Percentiles rank a stretch among this genome's conserved stretches.
phyloP scores from a whole-genome alignment of 1,140 invertebrate genomes.

The Mycetomoellerius zeteki region DNA sequence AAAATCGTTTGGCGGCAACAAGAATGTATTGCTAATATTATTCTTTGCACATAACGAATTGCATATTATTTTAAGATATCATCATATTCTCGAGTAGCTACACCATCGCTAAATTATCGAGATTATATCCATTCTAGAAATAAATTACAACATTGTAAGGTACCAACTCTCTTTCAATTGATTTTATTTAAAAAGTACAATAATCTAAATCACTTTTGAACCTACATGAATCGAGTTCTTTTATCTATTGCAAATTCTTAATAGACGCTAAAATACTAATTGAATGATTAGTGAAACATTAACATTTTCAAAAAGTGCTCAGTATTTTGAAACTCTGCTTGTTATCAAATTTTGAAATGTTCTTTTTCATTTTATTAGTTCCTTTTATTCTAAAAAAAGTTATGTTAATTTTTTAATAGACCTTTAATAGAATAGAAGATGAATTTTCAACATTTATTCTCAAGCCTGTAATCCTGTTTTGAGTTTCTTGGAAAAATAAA shows the following conservation, averaged over 20 bases:
- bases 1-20: constrained; percentile 9
- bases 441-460: neutral
- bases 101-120: neutral
- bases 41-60: constrained; percentile 39
- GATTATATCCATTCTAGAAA: neutral
- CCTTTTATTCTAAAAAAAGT: neutral
- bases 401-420: neutral
- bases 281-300: neutral
- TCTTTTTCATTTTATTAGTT: neutral
- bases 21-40: constrained; percentile 56
- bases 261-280: neutral
- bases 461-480: neutral
- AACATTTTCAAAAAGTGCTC: neutral
- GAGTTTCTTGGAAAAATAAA: neutral
- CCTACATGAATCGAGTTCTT: neutral
- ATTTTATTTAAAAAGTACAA: neutral
- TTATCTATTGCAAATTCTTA: neutral
- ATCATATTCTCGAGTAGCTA: neutral
- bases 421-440: too few relatives aligned
- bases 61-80: neutral
- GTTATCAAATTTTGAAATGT: neutral
- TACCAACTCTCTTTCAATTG: neutral
- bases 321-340: neutral
- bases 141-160: neutral
- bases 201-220: neutral